Evolutionary conservation across 2,888 invertebrate species (phyloP), one percentile per base, ranked within the genome.

Genomic region (Petrophora chlorosata): DNA sequence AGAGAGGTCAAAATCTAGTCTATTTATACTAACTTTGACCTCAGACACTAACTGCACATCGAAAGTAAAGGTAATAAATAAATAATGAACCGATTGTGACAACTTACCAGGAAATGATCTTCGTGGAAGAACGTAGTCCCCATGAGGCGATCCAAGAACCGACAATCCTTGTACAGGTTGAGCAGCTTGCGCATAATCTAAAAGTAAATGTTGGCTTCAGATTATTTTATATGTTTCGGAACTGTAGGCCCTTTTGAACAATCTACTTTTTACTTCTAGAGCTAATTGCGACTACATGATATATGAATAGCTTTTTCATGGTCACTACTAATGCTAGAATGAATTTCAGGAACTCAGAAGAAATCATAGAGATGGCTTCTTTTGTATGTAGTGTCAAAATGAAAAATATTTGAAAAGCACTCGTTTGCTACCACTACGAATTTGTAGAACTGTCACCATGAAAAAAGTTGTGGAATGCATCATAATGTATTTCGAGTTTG

Each of bases 41-140:
- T n/a, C n/a, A n/a, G n/a, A n/a, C n/a, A n/a, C n/a, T n/a, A n/a
- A n/a, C n/a, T n/a, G n/a, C n/a, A n/a, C n/a, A n/a, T n/a, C n/a
- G n/a, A n/a, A n/a, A n/a, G n/a, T n/a, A n/a, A n/a, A n/a, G n/a
- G n/a, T n/a, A 32, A 25, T 23, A 30, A 22, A 35, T 19, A 19
- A 1, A 19, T 19, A 2, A 23, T 23, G 7, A n/a, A 23, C 7
- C n/a, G n/a, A 23, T 23, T 23, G 7, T 23, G 14, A 26, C n/a
- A 7, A 67, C 81, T 86, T 73, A 93, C 94, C 91, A 93, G 92
- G 79, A 96, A 96, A 80, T 96, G 94, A 70, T 94, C 93, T 69
- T 95, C 95, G 60, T 96, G 95, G 81, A 97, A 97, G 82, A 95
- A 97, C 2, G 94, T 93, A 0, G 97, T 97, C 35, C 95, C 95